These are phyloP conservation scores for Perca fluviatilis DNA, from an alignment of 2,113 vertebrate species.

Conservation along the genomic window DNA sequence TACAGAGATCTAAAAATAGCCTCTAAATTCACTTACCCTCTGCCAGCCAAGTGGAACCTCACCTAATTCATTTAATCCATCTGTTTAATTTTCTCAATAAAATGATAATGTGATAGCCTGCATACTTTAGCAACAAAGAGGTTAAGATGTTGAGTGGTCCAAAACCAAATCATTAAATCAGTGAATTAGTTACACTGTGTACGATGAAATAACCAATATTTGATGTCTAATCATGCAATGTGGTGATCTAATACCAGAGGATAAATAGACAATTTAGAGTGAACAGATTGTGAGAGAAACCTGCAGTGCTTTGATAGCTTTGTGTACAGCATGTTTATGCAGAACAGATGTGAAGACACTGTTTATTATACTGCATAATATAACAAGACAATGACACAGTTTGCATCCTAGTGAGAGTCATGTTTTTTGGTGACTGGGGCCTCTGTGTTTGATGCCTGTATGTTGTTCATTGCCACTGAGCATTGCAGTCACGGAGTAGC, in stretches of 20 bases:
- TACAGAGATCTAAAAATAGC: constrained; percentile 70
- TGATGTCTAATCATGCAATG: not conserved
- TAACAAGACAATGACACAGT: not conserved
- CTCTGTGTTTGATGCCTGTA: constrained; percentile 1
- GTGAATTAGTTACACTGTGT: not conserved
- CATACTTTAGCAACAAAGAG: constrained; percentile 12
- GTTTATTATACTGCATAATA: not conserved
- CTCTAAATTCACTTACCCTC: constrained; percentile 61
- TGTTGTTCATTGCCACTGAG: constrained; percentile 36
- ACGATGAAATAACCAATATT: not conserved
- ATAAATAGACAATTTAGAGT: not conserved
- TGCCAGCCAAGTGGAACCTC: constrained; percentile 61
- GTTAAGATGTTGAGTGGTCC: not conserved
- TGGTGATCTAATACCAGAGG: not conserved
- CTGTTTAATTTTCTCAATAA: constrained; percentile 64
- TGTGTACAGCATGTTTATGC: constrained; percentile 20
- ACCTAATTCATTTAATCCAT: constrained; percentile 68
- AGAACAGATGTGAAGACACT: constrained; percentile 17
- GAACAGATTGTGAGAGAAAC: constrained; percentile 14
- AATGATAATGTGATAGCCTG: constrained; percentile 41
- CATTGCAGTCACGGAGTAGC: constrained; percentile 42
- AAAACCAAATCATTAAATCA: constrained; percentile 2
- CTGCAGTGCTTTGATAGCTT: constrained; percentile 17
- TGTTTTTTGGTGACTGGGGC: not conserved
- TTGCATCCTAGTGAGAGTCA: not conserved